A percentile compares a stretch with the other conserved stretches of the same genome.
Evolutionary conservation across 2,797 vertebrate species (phyloP).

Genomic region (Poecilia gillii): DNA sequence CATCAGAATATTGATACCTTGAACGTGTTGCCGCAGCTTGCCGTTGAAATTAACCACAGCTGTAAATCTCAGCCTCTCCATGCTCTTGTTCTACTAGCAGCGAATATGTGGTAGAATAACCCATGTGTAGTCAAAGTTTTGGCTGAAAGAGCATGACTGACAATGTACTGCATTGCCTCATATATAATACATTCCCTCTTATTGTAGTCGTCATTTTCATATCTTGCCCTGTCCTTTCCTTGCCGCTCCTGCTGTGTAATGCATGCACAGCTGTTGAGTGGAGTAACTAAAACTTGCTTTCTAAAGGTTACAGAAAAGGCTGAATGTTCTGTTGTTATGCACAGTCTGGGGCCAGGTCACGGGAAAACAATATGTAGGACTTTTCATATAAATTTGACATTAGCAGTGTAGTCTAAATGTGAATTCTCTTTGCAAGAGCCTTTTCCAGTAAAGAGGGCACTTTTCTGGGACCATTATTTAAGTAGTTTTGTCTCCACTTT

Average conservation of each 20-base stretch:
- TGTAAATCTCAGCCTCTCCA: slow-evolving; percentile 67
- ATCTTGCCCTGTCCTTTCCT: neutral
- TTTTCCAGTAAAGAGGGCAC: neutral
- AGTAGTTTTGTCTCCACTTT: neutral
- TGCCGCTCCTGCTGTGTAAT: neutral
- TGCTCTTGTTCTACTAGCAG: slow-evolving; percentile 39
- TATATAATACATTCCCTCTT: slow-evolving; percentile 2
- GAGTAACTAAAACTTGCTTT: neutral
- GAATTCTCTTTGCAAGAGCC: neutral
- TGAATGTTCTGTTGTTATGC: neutral
- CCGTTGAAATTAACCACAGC: slow-evolving; percentile 78
- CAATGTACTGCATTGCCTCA: slow-evolving; percentile 16
- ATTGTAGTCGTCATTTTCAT: neutral
- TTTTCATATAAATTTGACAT: neutral
- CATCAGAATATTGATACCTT: slow-evolving; percentile 85
- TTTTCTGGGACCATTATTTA: neutral
- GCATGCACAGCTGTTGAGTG: neutral
- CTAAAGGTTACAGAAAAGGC: neutral
- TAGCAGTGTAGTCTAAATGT: neutral
- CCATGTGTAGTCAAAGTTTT: slow-evolving; percentile 24
- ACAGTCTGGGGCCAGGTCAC: neutral
- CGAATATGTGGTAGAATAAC: slow-evolving; percentile 31
- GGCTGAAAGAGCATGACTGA: slow-evolving; percentile 29
- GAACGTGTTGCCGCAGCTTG: slow-evolving; percentile 80
- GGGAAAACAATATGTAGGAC: neutral